Evolutionary conservation across 2,113 vertebrate genomes (phyloP).

Genomic region (Chionomys nivalis): DNA sequence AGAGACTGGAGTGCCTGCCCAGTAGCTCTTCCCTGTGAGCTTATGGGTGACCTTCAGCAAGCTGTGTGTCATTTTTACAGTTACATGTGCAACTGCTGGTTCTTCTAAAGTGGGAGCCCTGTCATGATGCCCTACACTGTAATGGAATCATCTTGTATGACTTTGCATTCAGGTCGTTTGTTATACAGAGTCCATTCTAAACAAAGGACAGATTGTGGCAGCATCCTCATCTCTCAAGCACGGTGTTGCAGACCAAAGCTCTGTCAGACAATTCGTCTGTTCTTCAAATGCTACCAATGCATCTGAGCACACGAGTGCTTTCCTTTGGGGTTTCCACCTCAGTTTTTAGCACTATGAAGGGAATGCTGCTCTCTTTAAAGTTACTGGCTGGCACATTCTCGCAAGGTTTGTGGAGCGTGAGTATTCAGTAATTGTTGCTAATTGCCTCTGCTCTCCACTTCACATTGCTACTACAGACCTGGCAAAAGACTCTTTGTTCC

Average conservation of each 20-base stretch:
- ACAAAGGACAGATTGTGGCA: background rate
- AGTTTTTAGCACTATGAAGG: background rate
- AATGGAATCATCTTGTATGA: background rate
- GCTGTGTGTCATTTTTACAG: background rate
- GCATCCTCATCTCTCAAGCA: background rate
- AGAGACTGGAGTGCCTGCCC: background rate
- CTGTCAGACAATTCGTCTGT: background rate
- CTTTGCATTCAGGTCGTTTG: background rate
- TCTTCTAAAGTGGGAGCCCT: background rate
- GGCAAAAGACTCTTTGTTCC: constrained; percentile 12
- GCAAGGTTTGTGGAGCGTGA: background rate
- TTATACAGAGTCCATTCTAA: background rate
- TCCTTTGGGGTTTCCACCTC: background rate
- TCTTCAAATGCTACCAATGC: background rate
- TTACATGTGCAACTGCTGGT: background rate
- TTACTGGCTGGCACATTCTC: background rate
- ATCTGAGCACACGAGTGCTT: background rate
- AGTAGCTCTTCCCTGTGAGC: background rate
- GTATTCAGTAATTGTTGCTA: background rate
- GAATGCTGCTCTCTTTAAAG: background rate
- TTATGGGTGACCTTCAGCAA: background rate
- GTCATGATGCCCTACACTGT: background rate
- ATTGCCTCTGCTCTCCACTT: background rate
- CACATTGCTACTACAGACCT: background rate
- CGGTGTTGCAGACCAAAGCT: background rate